phyloP scores from a whole-genome alignment of 2,888 invertebrate genomes.

The Polietes domitor region DNA sequence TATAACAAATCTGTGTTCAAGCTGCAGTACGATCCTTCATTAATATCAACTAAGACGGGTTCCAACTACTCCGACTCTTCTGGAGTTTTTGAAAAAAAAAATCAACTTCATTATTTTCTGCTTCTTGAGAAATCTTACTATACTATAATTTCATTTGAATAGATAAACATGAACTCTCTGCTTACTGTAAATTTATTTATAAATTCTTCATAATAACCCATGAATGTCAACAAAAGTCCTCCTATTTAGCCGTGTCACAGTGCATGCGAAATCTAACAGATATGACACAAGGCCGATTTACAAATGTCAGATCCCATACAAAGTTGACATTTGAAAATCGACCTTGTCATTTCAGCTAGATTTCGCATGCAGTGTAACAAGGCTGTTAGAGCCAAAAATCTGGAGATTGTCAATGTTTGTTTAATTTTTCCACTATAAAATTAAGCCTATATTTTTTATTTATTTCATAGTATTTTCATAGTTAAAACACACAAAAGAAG shows the following conservation, averaged over 20 bases:
- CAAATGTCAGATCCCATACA: too few relatives aligned
- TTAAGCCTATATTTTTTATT: too few relatives aligned
- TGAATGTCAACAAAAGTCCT: slow-evolving; percentile 66
- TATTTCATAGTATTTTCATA: too few relatives aligned
- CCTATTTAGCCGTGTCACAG: slow-evolving; percentile 59
- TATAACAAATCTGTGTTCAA: background rate
- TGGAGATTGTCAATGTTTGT: slow-evolving; percentile 49
- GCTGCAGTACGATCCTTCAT: background rate
- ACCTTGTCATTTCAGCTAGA: too few relatives aligned
- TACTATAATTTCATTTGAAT: background rate
- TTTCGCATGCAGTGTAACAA: too few relatives aligned
- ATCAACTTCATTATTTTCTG: slow-evolving; percentile 7
- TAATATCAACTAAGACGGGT: too few relatives aligned
- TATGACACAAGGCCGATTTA: too few relatives aligned
- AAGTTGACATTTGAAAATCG: too few relatives aligned
- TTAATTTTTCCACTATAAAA: slow-evolving; percentile 50
- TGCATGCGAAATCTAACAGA: too few relatives aligned
- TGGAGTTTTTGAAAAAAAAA: too few relatives aligned
- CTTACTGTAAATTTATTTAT: slow-evolving; percentile 42
- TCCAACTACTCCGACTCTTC: background rate
- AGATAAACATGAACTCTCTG: slow-evolving; percentile 41
- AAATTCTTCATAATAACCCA: slow-evolving; percentile 64
- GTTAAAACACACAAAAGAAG: too few relatives aligned
- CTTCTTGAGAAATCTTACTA: background rate
- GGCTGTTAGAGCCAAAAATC: slow-evolving; percentile 60